Evolutionary conservation across 1,140 invertebrate genomes (phyloP), one percentile per base, ranked within the genome.

Genomic region (Pseudoatta argentina): DNA sequence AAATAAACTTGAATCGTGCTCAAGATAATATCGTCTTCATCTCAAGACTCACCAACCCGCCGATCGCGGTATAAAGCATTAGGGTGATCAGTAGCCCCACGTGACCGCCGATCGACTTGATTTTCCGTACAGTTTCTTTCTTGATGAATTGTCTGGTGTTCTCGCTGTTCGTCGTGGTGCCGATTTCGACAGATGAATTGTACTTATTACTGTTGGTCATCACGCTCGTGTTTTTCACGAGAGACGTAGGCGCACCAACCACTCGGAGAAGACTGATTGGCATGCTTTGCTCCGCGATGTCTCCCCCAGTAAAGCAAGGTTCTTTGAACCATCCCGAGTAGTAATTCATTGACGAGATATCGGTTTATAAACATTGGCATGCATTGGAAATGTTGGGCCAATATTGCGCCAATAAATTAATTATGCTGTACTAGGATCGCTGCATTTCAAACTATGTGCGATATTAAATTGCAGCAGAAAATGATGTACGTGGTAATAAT

Each of bases 41-140:
- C 18, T 30, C 7, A 27, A 34, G 44, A 89, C 96, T 96, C 95
- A 98, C 97, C 96, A 97, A 93, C 90, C 97, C 97, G 79, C 97
- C 97, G 63, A 97, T 96, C 44, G 96, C 96, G 1, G 97, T 97
- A 89, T 98, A 98, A 44, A 97, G 92, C 95, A 97, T 97, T 16
- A 98, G 94, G 0, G 97, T 96, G 21, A 97, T 94, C 78, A 98
- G 95, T 63, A 98, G 93, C 24, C 97, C 97, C 24, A 97, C 94
- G 88, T 97, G 97, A 77, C 97, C 96, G 55, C 97, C 91, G 12
- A 96, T 96, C 21, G 96, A 95, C 93, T 97, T 96, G 3, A 96
- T 94, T 87, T 96, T 93, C 67, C 57, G 87, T 4, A 92, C 14
- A 0, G 88, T 86, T 79, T 91, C 39, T 16, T 87, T 51, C 1